These are phyloP conservation scores for Trissonchulus latispiculum DNA, from an alignment of 2,888 invertebrate genomes.

Conservation along the genomic window DNA sequence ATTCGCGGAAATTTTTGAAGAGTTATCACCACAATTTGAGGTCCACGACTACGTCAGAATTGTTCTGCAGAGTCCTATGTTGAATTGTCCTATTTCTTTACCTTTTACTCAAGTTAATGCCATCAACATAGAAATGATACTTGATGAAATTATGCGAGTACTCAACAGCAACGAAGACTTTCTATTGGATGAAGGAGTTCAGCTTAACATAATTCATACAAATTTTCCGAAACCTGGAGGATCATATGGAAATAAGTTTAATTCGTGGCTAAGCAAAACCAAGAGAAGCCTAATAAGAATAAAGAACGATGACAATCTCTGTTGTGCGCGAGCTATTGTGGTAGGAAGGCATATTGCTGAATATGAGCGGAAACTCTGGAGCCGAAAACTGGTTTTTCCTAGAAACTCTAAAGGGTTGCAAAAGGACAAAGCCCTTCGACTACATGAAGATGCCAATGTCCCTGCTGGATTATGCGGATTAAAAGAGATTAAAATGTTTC, in stretches of 20 bases:
- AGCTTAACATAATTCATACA: neutral
- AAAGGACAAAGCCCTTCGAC: neutral
- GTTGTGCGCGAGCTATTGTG: neutral
- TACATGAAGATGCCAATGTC: neutral
- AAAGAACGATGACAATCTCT: neutral
- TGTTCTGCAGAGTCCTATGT: too few species aligned
- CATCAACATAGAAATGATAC: too few species aligned
- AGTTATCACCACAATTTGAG: too few species aligned
- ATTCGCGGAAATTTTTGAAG: too few species aligned
- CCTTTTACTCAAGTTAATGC: too few species aligned
- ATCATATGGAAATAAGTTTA: neutral
- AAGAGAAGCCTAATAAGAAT: conserved; percentile 10
- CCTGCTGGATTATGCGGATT: neutral
- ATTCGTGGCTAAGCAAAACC: neutral
- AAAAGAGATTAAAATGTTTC: neutral
- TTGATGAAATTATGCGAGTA: too few species aligned
- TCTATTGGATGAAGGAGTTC: neutral
- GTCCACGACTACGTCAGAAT: too few species aligned
- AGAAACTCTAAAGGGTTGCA: neutral
- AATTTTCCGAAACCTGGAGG: neutral
- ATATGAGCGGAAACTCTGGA: neutral
- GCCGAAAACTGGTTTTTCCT: neutral
- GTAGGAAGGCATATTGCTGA: neutral
- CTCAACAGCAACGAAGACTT: neutral
- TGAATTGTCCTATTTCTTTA: too few species aligned